Evolutionary conservation across 2,888 invertebrate species (phyloP).

Genomic region (Caenorhabditis zanzibari): DNA sequence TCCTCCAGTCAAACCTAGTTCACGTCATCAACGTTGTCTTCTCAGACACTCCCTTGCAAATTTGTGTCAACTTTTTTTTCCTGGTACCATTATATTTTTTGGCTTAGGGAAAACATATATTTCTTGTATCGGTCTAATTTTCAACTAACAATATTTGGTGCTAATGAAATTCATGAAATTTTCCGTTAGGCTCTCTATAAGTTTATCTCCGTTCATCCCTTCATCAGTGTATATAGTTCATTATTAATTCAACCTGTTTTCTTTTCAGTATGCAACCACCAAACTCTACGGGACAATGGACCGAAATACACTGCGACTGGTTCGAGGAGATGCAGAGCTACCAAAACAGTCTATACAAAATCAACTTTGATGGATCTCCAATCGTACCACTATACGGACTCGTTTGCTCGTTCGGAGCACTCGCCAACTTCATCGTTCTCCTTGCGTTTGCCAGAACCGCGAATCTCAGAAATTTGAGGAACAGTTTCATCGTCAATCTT

Average conservation of each 20-base stretch:
- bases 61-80: constrained; percentile 8
- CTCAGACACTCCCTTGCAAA: constrained; percentile 7
- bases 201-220: too few relatives aligned
- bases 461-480: constrained; percentile 80
- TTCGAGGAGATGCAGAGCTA: constrained; percentile 64
- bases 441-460: constrained; percentile 77
- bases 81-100: not conserved
- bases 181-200: too few relatives aligned
- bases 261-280: constrained; percentile 64
- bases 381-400: constrained; percentile 78
- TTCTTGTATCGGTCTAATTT: too few relatives aligned
- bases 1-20: constrained; percentile 15
- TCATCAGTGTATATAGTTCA: too few relatives aligned
- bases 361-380: constrained; percentile 75
- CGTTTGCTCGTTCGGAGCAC: constrained; percentile 81
- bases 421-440: constrained; percentile 80
- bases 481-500: constrained; percentile 83
- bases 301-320: constrained; percentile 70
- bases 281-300: constrained; percentile 71
- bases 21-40: constrained; percentile 25
- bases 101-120: not conserved
- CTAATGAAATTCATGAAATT: too few relatives aligned
- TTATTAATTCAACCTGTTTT: too few relatives aligned
- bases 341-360: constrained; percentile 81
- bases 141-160: too few relatives aligned